Percentiles rank a stretch among this genome's conserved stretches.
Evolutionary conservation across 2,888 invertebrate genomes (phyloP).

Genomic region (Platycnemis pennipes): DNA sequence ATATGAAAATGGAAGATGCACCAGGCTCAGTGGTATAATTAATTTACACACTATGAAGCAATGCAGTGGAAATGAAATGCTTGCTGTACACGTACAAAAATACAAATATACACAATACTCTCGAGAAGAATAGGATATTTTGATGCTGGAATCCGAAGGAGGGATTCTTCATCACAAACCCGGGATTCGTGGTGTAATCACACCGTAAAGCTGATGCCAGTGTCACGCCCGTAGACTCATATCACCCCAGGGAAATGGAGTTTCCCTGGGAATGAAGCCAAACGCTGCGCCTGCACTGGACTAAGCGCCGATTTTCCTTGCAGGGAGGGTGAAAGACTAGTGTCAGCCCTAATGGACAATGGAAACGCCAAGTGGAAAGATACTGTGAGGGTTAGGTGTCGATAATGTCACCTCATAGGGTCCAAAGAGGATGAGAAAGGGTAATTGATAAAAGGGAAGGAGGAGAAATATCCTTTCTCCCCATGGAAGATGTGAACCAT

Average conservation of each 20-base stretch:
- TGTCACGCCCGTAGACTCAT: background rate
- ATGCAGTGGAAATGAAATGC: slow-evolving; percentile 22
- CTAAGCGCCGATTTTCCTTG: background rate
- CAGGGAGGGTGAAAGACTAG: slow-evolving; percentile 42
- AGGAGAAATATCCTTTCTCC: background rate
- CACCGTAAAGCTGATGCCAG: background rate
- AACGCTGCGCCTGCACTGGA: background rate
- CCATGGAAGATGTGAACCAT: background rate
- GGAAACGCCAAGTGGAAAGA: background rate
- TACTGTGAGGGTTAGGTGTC: background rate
- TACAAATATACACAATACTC: slow-evolving; percentile 34
- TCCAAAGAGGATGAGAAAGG: background rate
- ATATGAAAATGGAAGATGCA: slow-evolving; percentile 42
- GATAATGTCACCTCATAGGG: background rate
- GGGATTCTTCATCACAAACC: background rate
- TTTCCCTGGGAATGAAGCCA: background rate
- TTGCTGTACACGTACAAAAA: slow-evolving; percentile 26
- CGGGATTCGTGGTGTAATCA: background rate
- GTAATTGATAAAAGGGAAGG: background rate
- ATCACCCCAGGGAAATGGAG: background rate
- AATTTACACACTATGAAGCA: background rate
- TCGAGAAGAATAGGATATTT: background rate
- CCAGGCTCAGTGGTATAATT: background rate
- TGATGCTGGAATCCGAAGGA: background rate
- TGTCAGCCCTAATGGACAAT: slow-evolving; percentile 41